Conservation (phyloP, 2,797 vertebrate genomes). For the Sebastes hopkinsi region DNA sequence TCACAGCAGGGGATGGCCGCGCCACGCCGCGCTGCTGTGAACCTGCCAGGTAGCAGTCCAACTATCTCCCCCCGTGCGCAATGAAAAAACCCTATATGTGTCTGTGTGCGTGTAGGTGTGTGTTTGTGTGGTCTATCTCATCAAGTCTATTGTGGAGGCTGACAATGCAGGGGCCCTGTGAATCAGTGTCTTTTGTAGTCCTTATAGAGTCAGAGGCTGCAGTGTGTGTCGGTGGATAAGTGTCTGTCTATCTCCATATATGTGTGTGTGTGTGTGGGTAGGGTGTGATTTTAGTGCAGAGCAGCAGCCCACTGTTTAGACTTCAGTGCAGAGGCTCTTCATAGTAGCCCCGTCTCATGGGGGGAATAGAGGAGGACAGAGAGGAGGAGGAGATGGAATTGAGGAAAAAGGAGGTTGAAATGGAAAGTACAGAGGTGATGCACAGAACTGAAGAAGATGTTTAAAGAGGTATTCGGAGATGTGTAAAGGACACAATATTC, state of each 20-base stretch:
- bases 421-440: not conserved
- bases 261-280: constrained; percentile 39
- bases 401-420: not conserved
- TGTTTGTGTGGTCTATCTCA: constrained; percentile 42
- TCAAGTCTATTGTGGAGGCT: constrained; percentile 63
- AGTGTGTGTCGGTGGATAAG: constrained; percentile 60
- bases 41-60: not conserved
- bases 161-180: constrained; percentile 51
- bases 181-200: constrained; percentile 66
- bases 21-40: not conserved
- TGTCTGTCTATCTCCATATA: constrained; percentile 41
- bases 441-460: not conserved
- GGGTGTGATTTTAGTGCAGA: constrained; percentile 30
- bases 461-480: not conserved
- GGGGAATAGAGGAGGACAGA: not conserved
- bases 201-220: constrained; percentile 50
- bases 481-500: not conserved
- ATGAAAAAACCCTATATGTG: not conserved
- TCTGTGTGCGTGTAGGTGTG: constrained; percentile 17
- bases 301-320: constrained; percentile 18
- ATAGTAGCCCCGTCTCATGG: not conserved
- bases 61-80: no score
- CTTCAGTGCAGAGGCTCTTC: constrained; percentile 16
- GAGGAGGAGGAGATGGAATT: not conserved
- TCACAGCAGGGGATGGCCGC: not conserved